These are phyloP conservation scores for Octopus bimaculoides DNA, from an alignment of 1,140 invertebrate species.

Conservation along the genomic window DNA sequence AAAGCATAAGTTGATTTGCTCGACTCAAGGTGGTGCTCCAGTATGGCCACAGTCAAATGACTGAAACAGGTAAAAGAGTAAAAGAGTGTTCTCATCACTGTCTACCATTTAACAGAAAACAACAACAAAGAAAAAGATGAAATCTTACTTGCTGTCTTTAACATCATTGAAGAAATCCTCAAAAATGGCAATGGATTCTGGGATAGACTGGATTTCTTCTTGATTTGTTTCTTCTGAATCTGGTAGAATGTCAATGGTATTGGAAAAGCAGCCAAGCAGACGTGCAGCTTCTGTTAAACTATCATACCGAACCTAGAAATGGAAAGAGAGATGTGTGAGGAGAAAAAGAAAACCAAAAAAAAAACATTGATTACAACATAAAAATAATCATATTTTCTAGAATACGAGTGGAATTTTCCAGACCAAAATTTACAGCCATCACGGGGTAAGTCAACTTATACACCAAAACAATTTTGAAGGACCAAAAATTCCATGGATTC, in stretches of 20 bases:
- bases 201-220: slow-evolving; percentile 27
- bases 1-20: too few relatives aligned
- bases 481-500: too few relatives aligned
- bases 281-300: slow-evolving; percentile 88
- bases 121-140: not conserved
- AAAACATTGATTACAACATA: not conserved
- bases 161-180: slow-evolving; percentile 40
- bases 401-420: too few relatives aligned
- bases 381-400: not conserved
- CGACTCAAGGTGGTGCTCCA: too few relatives aligned
- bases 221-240: slow-evolving; percentile 41
- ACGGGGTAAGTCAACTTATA: too few relatives aligned
- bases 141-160: slow-evolving; percentile 39
- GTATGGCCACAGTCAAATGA: too few relatives aligned
- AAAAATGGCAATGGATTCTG: slow-evolving; percentile 36
- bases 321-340: slow-evolving; percentile 23
- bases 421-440: too few relatives aligned
- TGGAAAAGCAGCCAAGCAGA: slow-evolving; percentile 84
- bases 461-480: too few relatives aligned
- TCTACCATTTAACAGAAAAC: too few relatives aligned
- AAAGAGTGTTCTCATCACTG: too few relatives aligned
- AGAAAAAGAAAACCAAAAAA: slow-evolving; percentile 32
- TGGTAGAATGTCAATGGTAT: slow-evolving; percentile 40
- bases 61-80: too few relatives aligned
- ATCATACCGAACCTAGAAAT: slow-evolving; percentile 76